Percentiles rank a stretch among this genome's conserved stretches.
Evolutionary conservation across 2,797 vertebrate genomes (phyloP).

Genomic region (Neosalanx taihuensis): DNA sequence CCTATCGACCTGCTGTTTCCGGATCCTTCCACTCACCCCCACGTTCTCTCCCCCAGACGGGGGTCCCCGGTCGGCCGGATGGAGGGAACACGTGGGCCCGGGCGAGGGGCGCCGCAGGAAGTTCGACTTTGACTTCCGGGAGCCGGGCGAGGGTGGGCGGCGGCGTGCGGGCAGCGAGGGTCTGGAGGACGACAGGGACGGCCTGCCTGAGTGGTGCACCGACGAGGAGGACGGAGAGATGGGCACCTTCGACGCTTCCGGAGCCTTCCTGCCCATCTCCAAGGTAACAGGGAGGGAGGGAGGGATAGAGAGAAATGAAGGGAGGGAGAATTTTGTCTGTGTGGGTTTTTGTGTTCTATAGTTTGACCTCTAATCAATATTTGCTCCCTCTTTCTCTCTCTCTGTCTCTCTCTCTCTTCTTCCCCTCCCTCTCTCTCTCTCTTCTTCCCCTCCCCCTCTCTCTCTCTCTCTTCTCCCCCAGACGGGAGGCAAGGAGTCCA

Average conservation of each 20-base stretch:
- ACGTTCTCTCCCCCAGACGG: constrained; percentile 63
- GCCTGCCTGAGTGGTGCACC: constrained; percentile 90
- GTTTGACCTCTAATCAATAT: constrained; percentile 1
- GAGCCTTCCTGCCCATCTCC: constrained; percentile 84
- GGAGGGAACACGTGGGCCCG: constrained; percentile 79
- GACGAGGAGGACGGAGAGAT: constrained; percentile 90
- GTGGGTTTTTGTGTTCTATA: not conserved
- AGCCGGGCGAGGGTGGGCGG: constrained; percentile 75
- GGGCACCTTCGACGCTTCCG: constrained; percentile 92
- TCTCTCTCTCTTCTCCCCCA: constrained; percentile 39
- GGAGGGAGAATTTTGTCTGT: not conserved
- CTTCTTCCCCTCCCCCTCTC: not conserved
- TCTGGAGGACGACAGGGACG: constrained; percentile 84
- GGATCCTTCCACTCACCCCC: not conserved
- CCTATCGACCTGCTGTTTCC: not conserved
- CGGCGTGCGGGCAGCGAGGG: constrained; percentile 79
- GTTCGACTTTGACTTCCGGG: constrained; percentile 89
- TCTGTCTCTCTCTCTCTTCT: not conserved
- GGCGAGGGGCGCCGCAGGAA: constrained; percentile 80
- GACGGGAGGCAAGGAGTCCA: constrained; percentile 85
- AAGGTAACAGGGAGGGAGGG: constrained; percentile 49
- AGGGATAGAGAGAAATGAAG: not conserved
- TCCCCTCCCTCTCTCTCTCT: not conserved
- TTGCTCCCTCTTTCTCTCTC: not conserved
- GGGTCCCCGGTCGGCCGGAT: constrained; percentile 86